Evolutionary conservation across 2,888 invertebrate species (phyloP), one percentile per base, ranked within the genome.

Genomic region (Eupithecia subfuscata): DNA sequence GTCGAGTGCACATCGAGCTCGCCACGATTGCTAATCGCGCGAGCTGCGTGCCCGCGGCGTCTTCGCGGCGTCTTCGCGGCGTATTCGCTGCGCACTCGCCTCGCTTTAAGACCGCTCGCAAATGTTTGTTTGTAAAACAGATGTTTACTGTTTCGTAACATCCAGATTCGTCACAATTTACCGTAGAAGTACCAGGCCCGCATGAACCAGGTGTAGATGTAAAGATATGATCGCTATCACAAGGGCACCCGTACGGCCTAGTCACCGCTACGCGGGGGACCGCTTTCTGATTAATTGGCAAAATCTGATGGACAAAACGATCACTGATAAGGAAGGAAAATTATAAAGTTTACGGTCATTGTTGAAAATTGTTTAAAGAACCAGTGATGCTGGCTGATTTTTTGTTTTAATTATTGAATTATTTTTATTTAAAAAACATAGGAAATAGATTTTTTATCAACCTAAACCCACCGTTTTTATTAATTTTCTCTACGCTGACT

Each of bases 191-290:
- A 83, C 75, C 64, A 82, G 79, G 85, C 94, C 94, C 94, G 93
- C 93, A 94, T 94, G 85, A 85, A 85, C 94, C 94, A 94, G 93
- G 94, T 94, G 94, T 88, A 88, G 93, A 93, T 93, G 87, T 88
- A 83, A 84, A 90, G 92, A 92, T 93, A 80, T 80, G 92, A 93
- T 92, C 79, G 75, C 84, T 90, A 93, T 94, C 94, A 87, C 90
- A 88, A 87, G 90, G 89, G 89, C 90, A 87, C 92, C 92, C 93
- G 74, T 74, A 74, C 76, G 56, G 83, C 83, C 84, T 86, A 85
- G 83, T 83, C 83, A 80, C 81, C 77, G 84, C 84, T 84, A 80
- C 71, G 83, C 56, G 85, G 86, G 84, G n/a, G 84, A 88, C 85
- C 85, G 84, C 43, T 82, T 83, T 78, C 82, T 84, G 84, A 85